Conservation (phyloP, 2,888 invertebrate genomes). For the Steinernema carpocapsae region DNA sequence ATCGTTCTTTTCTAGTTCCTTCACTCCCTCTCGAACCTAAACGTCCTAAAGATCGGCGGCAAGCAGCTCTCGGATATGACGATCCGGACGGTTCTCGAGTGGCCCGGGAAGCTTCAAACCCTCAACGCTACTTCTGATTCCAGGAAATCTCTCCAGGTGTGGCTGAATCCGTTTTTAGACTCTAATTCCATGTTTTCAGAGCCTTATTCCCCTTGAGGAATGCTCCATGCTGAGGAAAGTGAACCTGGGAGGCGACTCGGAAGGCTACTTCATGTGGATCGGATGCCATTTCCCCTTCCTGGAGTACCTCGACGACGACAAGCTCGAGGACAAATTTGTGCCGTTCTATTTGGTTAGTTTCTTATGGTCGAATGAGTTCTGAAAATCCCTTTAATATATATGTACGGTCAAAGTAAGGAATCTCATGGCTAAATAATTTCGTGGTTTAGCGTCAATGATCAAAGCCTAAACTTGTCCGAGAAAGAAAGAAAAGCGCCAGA, state of each 20-base stretch:
- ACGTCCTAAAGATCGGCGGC: slow-evolving; percentile 49
- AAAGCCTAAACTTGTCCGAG: no score
- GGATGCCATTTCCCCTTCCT: slow-evolving; percentile 54
- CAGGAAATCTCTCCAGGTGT: slow-evolving; percentile 50
- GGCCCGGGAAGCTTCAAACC: slow-evolving; percentile 58
- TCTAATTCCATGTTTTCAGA: slow-evolving; percentile 38
- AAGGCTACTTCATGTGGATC: slow-evolving; percentile 52
- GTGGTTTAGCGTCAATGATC: no score
- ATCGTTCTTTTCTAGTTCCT: slow-evolving; percentile 49
- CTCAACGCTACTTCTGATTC: slow-evolving; percentile 53
- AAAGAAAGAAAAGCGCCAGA: no score
- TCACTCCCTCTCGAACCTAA: slow-evolving; percentile 45
- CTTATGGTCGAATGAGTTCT: no score
- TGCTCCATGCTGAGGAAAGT: slow-evolving; percentile 53
- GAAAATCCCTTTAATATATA: no score
- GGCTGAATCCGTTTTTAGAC: background rate
- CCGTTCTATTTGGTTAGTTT: slow-evolving; percentile 41
- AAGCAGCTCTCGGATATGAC: slow-evolving; percentile 51
- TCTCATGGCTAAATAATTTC: no score
- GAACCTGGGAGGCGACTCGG: slow-evolving; percentile 38
- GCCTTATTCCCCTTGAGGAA: slow-evolving; percentile 47
- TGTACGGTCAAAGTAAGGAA: no score
- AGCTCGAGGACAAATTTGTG: slow-evolving; percentile 42
- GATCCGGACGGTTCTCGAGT: slow-evolving; percentile 43
- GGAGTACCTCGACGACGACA: slow-evolving; percentile 44